Evolutionary conservation across 2,888 invertebrate species (phyloP).

Genomic region (Eurois occulta): DNA sequence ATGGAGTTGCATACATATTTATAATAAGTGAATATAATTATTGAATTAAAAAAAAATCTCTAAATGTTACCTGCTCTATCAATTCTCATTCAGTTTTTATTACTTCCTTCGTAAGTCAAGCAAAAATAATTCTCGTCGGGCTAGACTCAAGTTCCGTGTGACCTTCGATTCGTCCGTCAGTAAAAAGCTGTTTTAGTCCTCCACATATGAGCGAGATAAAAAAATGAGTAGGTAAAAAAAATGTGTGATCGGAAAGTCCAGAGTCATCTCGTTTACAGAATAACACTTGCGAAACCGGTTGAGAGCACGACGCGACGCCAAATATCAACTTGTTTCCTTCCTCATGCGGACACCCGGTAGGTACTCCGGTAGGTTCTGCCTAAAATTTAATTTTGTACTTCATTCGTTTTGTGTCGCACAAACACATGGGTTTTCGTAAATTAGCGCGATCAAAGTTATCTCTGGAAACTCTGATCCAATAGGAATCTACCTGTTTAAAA

Average conservation of each 20-base stretch:
- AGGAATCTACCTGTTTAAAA: not conserved
- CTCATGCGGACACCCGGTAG: constrained; percentile 77
- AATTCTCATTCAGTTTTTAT: constrained; percentile 76
- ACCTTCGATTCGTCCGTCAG: constrained; percentile 84
- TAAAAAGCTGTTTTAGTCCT: constrained; percentile 82
- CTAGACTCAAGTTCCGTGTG: constrained; percentile 84
- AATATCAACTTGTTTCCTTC: constrained; percentile 90
- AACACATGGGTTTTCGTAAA: constrained; percentile 6
- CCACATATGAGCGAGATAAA: constrained; percentile 69
- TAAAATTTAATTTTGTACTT: constrained; percentile 58
- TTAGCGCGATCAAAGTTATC: not conserved
- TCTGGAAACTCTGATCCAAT: not conserved
- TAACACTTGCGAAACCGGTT: constrained; percentile 90
- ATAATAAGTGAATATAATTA: constrained; percentile 40
- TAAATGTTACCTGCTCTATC: constrained; percentile 74
- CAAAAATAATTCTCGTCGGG: constrained; percentile 76
- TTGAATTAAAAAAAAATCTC: constrained; percentile 55
- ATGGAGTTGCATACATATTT: constrained; percentile 37
- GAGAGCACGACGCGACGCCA: constrained; percentile 79
- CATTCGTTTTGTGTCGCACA: constrained; percentile 33
- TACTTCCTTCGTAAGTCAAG: constrained; percentile 80
- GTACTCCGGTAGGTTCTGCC: constrained; percentile 59
- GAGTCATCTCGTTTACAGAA: constrained; percentile 88
- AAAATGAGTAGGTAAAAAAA: constrained; percentile 71
- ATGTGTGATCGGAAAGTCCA: constrained; percentile 88